Evolutionary conservation across 2,888 invertebrate genomes (phyloP).

Genomic region (Hyposoter dolosus): DNA sequence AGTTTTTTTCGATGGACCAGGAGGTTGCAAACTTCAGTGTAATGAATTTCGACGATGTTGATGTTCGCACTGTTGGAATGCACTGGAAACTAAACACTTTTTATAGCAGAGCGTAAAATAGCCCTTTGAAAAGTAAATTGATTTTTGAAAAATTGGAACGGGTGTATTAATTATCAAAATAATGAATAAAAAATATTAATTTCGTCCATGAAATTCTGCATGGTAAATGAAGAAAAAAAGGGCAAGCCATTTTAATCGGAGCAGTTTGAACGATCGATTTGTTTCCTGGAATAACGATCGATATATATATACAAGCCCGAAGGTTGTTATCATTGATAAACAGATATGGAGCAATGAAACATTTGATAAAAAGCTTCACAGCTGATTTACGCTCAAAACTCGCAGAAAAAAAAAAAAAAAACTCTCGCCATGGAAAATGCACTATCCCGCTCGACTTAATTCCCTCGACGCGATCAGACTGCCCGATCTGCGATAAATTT

Average conservation of each 20-base stretch:
- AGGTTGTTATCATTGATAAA: constrained; percentile 3
- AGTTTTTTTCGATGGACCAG: too few relatives aligned
- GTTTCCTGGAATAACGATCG: background rate
- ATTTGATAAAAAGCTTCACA: constrained; percentile 18
- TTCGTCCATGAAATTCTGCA: too few relatives aligned
- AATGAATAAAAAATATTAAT: too few relatives aligned
- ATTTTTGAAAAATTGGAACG: too few relatives aligned
- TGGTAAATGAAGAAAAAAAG: too few relatives aligned
- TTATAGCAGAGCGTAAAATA: too few relatives aligned
- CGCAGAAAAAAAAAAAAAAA: background rate
- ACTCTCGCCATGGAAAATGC: constrained; percentile 30
- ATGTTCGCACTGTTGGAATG: too few relatives aligned
- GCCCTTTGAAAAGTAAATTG: too few relatives aligned
- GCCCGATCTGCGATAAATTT: constrained; percentile 66
- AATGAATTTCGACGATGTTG: too few relatives aligned
- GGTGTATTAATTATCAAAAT: too few relatives aligned
- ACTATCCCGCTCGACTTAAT: constrained; percentile 62
- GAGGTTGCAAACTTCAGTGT: too few relatives aligned
- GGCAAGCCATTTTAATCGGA: background rate
- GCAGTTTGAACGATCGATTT: background rate
- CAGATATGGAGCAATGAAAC: background rate
- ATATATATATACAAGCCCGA: constrained; percentile 1
- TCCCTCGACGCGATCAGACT: constrained; percentile 58
- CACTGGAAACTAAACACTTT: too few relatives aligned
- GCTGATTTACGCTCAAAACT: constrained; percentile 10